Evolutionary conservation across 2,113 vertebrate species (phyloP).

Genomic region (Chaetorhynchus papuensis): DNA sequence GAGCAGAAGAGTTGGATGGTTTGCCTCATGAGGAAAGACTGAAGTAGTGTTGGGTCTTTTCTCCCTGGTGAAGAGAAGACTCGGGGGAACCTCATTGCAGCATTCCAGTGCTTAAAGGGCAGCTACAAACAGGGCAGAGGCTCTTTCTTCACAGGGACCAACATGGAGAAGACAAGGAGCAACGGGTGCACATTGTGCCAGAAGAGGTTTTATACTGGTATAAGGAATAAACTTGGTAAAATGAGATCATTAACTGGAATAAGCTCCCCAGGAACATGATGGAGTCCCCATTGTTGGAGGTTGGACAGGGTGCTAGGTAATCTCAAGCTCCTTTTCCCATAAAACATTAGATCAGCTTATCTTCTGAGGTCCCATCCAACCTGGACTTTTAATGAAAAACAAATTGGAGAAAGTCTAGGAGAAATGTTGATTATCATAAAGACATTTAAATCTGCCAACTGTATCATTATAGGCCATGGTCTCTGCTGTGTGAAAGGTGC

Average conservation of each 20-base stretch:
- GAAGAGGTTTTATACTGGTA: neutral
- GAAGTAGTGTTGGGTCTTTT: neutral
- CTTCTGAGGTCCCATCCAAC: neutral
- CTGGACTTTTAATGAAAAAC: neutral
- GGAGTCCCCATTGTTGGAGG: neutral
- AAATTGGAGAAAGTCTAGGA: neutral
- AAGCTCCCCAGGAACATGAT: neutral
- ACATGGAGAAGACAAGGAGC: neutral
- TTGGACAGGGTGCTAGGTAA: neutral
- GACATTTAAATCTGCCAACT: neutral
- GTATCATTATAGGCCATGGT: neutral
- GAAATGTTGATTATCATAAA: neutral
- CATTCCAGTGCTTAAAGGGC: neutral
- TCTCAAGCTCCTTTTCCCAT: neutral
- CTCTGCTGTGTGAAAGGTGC: neutral
- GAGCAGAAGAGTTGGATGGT: neutral
- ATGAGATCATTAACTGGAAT: neutral
- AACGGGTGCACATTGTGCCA: fast-evolving
- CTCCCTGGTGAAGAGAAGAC: neutral
- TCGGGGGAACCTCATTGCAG: fast-evolving
- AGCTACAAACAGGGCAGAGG: neutral
- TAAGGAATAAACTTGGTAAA: neutral
- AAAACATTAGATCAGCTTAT: neutral
- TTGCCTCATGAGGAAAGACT: neutral
- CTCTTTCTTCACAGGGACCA: neutral